Percentiles rank a stretch among this genome's conserved stretches.
Conservation (phyloP, 2,888 invertebrate species). For the Apodemia duryi region DNA sequence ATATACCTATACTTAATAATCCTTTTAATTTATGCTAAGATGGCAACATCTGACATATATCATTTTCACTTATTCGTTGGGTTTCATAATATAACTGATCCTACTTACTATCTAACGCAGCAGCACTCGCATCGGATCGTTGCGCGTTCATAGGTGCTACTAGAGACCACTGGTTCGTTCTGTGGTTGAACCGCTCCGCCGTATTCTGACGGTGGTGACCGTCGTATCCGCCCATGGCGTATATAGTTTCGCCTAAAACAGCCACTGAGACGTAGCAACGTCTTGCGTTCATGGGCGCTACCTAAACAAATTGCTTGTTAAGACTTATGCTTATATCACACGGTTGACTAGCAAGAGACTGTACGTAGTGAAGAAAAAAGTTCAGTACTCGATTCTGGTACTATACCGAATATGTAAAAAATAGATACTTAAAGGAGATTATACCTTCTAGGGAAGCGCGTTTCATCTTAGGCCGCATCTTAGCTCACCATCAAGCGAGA, state of each 20-base stretch:
- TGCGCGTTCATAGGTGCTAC: constrained; percentile 93
- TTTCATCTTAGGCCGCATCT: no score
- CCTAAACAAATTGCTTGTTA: constrained; percentile 44
- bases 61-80: no score
- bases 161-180: constrained; percentile 92
- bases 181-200: constrained; percentile 90
- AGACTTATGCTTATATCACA: background rate
- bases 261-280: constrained; percentile 93
- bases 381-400: no score
- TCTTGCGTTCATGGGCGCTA: constrained; percentile 93
- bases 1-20: no score
- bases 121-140: constrained; percentile 94
- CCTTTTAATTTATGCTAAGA: no score
- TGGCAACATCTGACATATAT: no score
- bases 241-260: constrained; percentile 86
- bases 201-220: constrained; percentile 92
- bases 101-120: constrained; percentile 85
- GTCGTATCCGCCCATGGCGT: constrained; percentile 94
- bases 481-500: no score
- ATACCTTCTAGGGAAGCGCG: no score
- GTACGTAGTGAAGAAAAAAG: no score
- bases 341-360: no score
- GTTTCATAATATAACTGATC: background rate
- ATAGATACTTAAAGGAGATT: no score
- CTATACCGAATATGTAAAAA: no score